phyloP scores from a whole-genome alignment of 2,888 invertebrate species.

The Drosophila mulleri region DNA sequence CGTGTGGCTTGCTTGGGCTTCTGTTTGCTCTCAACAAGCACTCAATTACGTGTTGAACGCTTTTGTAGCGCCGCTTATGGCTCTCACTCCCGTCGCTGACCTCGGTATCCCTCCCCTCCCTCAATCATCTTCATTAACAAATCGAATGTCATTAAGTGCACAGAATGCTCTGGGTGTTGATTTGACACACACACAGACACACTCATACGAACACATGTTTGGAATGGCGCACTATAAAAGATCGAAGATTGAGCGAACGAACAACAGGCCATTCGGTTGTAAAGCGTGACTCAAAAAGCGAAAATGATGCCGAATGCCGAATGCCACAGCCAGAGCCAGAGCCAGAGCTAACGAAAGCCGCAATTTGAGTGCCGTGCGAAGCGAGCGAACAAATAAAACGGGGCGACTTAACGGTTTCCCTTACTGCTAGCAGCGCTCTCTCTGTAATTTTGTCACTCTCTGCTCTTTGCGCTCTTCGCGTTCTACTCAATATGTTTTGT shows the following conservation, averaged over 20 bases:
- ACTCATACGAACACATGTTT: not conserved
- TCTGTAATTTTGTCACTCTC: conserved; percentile 23
- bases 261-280: conserved; percentile 12
- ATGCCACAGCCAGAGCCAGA: not conserved
- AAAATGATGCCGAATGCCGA: conserved; percentile 18
- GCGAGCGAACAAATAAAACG: conserved; percentile 36
- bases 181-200: conserved; percentile 7
- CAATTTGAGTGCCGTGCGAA: conserved; percentile 9
- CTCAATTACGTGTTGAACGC: conserved; percentile 47
- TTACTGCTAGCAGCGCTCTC: conserved; percentile 21
- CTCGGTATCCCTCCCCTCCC: not conserved
- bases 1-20: conserved; percentile 34
- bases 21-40: conserved; percentile 57
- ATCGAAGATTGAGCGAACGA: conserved; percentile 26
- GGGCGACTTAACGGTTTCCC: conserved; percentile 65
- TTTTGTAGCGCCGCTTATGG: conserved; percentile 34
- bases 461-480: not conserved
- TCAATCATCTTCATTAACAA: conserved; percentile 5
- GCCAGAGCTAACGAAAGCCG: conserved; percentile 28
- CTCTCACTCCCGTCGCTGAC: not conserved
- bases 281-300: conserved; percentile 37
- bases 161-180: conserved; percentile 19
- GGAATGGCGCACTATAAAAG: conserved; percentile 13
- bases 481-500: conserved; percentile 11
- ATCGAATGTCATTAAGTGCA: conserved; percentile 19